These are phyloP conservation scores for Drosophila seguyi DNA, from an alignment of 1,140 invertebrate genomes.

Conservation along the genomic window DNA sequence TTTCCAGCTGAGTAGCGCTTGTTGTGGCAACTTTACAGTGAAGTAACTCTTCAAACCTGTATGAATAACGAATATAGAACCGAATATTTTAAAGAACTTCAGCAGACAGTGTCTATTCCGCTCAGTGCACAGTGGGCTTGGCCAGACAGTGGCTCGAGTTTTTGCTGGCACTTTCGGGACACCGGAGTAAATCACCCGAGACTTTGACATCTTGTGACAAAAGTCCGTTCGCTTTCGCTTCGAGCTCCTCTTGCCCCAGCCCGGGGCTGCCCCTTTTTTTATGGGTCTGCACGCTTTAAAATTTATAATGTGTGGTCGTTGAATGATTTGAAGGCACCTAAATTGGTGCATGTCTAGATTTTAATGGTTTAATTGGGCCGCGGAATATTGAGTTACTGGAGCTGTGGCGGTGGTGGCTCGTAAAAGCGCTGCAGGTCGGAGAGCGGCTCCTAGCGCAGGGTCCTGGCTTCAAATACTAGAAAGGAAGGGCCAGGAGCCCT, in stretches of 20 bases:
- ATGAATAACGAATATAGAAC: background rate
- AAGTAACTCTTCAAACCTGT: background rate
- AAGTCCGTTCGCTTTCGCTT: conserved; percentile 47
- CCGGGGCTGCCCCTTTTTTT: conserved; percentile 53
- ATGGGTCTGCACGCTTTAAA: conserved; percentile 62
- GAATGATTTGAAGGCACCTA: conserved; percentile 82
- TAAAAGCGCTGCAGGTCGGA: background rate
- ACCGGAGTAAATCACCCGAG: conserved; percentile 70
- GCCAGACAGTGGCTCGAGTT: conserved; percentile 50
- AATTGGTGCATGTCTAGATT: conserved; percentile 83
- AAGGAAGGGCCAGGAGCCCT: background rate
- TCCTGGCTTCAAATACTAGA: conserved; percentile 10
- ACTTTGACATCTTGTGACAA: conserved; percentile 79
- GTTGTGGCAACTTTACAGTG: too few species aligned
- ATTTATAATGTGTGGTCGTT: conserved; percentile 84
- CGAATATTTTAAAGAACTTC: background rate
- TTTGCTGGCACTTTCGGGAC: conserved; percentile 48
- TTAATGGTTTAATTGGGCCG: conserved; percentile 76
- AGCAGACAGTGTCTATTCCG: background rate
- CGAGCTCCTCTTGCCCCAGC: background rate
- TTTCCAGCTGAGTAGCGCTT: too few species aligned
- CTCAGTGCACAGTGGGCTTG: conserved; percentile 5
- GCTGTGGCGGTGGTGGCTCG: background rate
- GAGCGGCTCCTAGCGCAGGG: background rate
- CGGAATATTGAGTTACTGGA: conserved; percentile 42